phyloP scores from a whole-genome alignment of 2,888 invertebrate genomes.

The Caenorhabditis sp. region DNA sequence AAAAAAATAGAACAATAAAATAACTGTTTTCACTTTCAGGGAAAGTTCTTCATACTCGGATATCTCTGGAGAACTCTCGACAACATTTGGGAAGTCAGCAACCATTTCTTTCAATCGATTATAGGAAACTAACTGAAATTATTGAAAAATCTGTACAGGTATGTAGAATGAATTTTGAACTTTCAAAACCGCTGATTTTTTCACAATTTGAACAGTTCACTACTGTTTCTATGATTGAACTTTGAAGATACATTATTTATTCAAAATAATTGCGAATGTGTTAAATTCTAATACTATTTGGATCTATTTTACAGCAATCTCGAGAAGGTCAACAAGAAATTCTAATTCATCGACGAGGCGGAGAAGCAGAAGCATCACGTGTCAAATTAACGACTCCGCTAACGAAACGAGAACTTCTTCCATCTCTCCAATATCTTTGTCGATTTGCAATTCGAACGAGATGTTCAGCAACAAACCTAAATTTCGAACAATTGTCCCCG shows the following conservation, averaged over 20 bases:
- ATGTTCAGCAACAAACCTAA: background rate
- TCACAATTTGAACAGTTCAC: background rate
- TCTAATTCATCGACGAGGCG: constrained; percentile 42
- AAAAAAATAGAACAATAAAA: no score
- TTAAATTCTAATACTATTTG: background rate
- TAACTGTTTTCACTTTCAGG: constrained; percentile 13
- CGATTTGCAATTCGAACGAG: constrained; percentile 25
- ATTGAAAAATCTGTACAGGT: constrained; percentile 29
- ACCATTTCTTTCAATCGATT: constrained; percentile 28
- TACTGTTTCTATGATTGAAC: background rate
- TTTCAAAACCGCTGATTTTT: background rate
- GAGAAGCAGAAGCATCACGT: constrained; percentile 43
- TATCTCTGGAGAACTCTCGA: constrained; percentile 23
- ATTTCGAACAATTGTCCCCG: background rate
- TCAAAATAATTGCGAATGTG: background rate
- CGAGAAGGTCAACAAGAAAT: constrained; percentile 38
- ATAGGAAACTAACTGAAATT: constrained; percentile 17
- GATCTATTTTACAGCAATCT: constrained; percentile 23
- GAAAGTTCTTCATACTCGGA: constrained; percentile 34
- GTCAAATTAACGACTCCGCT: constrained; percentile 40
- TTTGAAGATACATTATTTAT: background rate
- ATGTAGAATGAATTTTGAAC: background rate
- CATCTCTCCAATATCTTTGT: constrained; percentile 45
- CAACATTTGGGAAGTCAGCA: constrained; percentile 19
- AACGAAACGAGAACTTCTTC: constrained; percentile 32